These are phyloP conservation scores for Dasysyrphus albostriatus DNA, from an alignment of 2,888 invertebrate species.

Conservation along the genomic window DNA sequence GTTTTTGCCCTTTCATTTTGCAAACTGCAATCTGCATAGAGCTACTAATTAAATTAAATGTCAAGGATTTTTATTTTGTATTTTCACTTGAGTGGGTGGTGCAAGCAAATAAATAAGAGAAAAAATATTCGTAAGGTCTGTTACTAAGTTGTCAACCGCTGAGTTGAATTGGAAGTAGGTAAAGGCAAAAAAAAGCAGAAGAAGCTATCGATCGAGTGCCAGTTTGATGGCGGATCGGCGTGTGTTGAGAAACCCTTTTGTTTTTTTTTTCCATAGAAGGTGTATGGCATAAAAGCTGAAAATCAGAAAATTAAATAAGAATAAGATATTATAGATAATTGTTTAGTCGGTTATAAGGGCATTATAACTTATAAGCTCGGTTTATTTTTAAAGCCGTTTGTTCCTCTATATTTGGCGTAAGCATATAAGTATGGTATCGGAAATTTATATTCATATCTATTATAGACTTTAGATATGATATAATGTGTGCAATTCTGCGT, in stretches of 20 bases:
- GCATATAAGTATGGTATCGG: neutral
- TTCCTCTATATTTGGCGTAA: slow-evolving; percentile 30
- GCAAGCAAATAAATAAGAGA: slow-evolving; percentile 17
- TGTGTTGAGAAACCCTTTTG: slow-evolving; percentile 37
- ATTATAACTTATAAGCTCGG: slow-evolving; percentile 27
- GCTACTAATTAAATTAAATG: slow-evolving; percentile 77
- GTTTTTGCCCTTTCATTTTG: slow-evolving; percentile 35
- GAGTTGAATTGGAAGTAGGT: slow-evolving; percentile 20
- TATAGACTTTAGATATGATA: too few species aligned
- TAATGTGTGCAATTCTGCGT: too few species aligned
- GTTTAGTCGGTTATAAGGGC: slow-evolving; percentile 14
- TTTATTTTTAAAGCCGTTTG: neutral
- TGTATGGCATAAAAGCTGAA: slow-evolving; percentile 53
- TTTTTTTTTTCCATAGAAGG: neutral
- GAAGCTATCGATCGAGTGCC: slow-evolving; percentile 63
- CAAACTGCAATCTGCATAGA: slow-evolving; percentile 62
- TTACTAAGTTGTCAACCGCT: slow-evolving; percentile 33
- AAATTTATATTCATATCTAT: neutral
- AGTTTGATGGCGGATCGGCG: neutral
- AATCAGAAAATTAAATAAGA: slow-evolving; percentile 64
- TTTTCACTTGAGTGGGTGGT: slow-evolving; percentile 19
- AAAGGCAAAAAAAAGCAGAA: slow-evolving; percentile 38
- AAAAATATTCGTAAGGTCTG: neutral
- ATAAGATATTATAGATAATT: slow-evolving; percentile 1
- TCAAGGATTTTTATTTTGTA: slow-evolving; percentile 73